Percentiles rank a stretch among this genome's conserved stretches.
Conservation (phyloP, 2,113 vertebrate species). For the Chloropsis cyanopogon region DNA sequence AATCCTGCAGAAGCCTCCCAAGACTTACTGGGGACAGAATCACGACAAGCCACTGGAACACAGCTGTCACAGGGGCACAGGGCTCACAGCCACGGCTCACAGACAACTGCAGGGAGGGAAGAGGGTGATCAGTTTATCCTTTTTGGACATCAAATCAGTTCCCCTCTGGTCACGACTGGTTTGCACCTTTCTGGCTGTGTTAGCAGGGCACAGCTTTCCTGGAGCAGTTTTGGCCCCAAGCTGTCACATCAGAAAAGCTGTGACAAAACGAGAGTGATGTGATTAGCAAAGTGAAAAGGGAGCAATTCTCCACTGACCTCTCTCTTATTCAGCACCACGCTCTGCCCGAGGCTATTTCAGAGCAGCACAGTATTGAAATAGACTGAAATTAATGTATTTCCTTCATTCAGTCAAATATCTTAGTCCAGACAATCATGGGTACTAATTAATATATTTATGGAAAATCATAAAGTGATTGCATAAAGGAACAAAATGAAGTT, state of each 20-base stretch:
- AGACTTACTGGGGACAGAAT: neutral
- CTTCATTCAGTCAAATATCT: neutral
- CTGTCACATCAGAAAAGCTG: conserved; percentile 11
- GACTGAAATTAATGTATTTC: neutral
- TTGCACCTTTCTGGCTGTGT: neutral
- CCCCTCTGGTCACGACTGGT: neutral
- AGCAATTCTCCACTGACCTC: conserved; percentile 6
- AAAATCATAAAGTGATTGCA: neutral
- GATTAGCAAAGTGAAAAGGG: conserved; percentile 37
- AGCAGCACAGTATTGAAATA: neutral
- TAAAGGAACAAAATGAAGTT: neutral
- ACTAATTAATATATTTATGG: neutral
- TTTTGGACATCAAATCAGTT: neutral
- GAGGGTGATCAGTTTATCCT: neutral
- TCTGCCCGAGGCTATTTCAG: neutral
- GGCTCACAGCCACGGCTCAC: neutral
- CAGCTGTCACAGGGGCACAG: neutral
- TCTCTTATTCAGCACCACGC: neutral
- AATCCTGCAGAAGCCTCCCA: neutral
- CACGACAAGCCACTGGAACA: neutral
- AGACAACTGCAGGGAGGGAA: neutral
- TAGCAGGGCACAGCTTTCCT: neutral
- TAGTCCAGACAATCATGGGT: neutral
- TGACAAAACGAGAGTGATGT: neutral
- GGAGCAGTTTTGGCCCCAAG: neutral